Evolutionary conservation across 2,797 vertebrate species (phyloP), one percentile per base, ranked within the genome.

Genomic region (Sebastes cheni): DNA sequence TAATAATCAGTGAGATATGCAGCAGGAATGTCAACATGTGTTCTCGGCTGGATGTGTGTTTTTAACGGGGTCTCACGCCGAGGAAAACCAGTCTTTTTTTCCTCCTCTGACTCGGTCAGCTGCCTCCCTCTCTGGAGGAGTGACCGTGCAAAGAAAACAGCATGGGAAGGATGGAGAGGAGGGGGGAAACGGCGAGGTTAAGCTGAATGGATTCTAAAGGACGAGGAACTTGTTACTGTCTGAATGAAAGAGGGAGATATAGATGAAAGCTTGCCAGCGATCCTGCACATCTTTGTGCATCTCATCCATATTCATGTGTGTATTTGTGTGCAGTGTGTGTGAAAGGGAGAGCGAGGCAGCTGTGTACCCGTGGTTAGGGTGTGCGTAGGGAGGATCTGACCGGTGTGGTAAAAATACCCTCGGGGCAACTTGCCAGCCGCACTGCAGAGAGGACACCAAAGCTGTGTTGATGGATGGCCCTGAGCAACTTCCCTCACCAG

Each of bases 1-100:
- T 88, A 90, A 94, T 90, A 92, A 93, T 92, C 89, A 91, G 36
- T 20, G 82, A 92, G 82, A 93, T 89, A 88, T 90, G 91, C 88
- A 64, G 80, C 27, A 91, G 89, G 87, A 95, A 94, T 91, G 90
- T 94, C 89, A 92, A 91, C 92, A 91, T 59, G 82, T 90, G 90
- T 85, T 89, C 86, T 62, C 78, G 10, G 85, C 87, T 84, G 73
- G 77, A 80, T 85, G 79, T 89, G 81, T 86, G 86, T 88, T 86
- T 90, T 87, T 87, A 88, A 82, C 32, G 14, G 81, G 80, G 79
- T 79, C 78, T 78, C 78, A 61, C 34, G 25, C 18, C 2, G 76
- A 16, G 66, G 52, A 77, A 89, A 89, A 75, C 75, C n/a, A 42
- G 62, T 27, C 79, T 71, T 85, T 71, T 85, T 85, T 81, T 64